phyloP scores from a whole-genome alignment of 2,113 vertebrate genomes.

The Equus przewalskii region DNA sequence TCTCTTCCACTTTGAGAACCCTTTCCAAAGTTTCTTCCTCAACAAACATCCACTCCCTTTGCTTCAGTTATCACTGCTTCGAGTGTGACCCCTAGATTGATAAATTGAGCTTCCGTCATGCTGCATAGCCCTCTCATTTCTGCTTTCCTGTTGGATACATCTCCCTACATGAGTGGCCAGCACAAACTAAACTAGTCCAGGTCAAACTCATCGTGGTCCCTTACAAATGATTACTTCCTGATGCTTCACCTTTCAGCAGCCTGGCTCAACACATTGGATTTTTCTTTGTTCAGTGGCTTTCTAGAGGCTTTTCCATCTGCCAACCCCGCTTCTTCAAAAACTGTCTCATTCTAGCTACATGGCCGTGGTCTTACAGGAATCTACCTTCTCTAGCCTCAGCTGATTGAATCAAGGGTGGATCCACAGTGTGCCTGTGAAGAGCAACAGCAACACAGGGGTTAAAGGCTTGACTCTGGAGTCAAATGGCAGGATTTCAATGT shows the following conservation, averaged over 20 bases:
- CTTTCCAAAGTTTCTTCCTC: background rate
- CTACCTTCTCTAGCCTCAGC: background rate
- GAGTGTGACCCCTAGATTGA: background rate
- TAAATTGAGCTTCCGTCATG: background rate
- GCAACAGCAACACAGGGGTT: too few species aligned
- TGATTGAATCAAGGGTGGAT: background rate
- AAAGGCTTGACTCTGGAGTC: background rate
- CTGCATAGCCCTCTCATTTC: background rate
- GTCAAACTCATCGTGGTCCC: background rate
- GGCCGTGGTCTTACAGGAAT: background rate
- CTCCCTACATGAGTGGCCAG: background rate
- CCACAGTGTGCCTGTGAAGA: background rate
- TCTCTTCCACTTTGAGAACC: background rate
- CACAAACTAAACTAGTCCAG: background rate
- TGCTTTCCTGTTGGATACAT: too few species aligned
- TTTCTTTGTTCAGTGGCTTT: background rate
- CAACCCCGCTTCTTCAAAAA: background rate
- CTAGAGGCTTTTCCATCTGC: background rate
- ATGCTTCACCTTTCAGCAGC: background rate
- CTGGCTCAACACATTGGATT: background rate
- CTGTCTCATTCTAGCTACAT: background rate
- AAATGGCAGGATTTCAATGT: background rate
- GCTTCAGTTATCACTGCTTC: background rate
- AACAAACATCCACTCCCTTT: background rate
- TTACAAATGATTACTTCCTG: background rate